Evolutionary conservation across 2,113 vertebrate species (phyloP).

Genomic region (Trochalopteron elliotii): DNA sequence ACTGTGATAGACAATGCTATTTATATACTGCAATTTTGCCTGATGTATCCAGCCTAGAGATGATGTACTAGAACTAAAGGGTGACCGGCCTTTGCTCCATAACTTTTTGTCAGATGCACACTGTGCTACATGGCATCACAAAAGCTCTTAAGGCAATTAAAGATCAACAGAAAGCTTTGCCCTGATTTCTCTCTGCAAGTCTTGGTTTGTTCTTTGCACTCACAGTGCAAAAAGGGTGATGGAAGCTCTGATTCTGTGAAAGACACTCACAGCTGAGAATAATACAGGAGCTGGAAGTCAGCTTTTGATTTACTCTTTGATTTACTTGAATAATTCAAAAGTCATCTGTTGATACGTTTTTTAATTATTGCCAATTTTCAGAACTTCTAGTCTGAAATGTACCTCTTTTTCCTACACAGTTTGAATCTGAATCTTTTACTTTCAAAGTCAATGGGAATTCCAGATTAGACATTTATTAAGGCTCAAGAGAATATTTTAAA

Average conservation of each 20-base stretch:
- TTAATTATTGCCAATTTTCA: neutral
- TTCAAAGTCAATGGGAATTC: neutral
- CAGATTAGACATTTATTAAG: neutral
- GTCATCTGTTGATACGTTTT: neutral
- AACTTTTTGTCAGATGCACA: neutral
- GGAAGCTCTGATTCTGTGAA: neutral
- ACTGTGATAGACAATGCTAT: neutral
- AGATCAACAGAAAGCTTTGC: neutral
- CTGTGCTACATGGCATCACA: neutral
- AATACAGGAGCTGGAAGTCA: neutral
- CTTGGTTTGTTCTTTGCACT: neutral
- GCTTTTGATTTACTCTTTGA: neutral
- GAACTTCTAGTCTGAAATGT: neutral
- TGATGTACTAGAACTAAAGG: neutral
- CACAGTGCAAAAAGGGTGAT: neutral
- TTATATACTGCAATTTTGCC: neutral
- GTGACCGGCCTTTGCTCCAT: neutral
- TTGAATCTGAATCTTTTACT: neutral
- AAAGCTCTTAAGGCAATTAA: neutral
- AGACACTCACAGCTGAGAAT: neutral
- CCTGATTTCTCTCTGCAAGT: neutral
- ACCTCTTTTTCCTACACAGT: neutral
- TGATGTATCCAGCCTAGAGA: neutral
- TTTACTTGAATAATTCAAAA: neutral
- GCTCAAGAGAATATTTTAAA: neutral